These are phyloP conservation scores for Aspidoscelis tigris DNA, from an alignment of 2,113 vertebrate genomes.

Conservation along the genomic window DNA sequence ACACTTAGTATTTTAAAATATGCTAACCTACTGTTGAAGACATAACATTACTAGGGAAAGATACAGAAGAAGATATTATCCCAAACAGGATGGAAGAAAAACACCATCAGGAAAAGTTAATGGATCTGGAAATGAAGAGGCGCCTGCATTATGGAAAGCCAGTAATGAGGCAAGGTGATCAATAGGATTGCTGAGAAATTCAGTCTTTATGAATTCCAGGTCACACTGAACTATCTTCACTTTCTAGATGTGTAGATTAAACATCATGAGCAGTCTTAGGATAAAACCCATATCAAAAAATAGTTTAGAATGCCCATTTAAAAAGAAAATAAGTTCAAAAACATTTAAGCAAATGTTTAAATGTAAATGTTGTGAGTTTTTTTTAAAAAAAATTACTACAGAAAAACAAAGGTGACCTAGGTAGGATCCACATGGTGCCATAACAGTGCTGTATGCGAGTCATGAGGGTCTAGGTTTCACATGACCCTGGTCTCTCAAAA, in stretches of 20 bases:
- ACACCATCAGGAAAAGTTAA: neutral
- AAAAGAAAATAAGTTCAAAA: neutral
- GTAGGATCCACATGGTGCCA: too few species aligned
- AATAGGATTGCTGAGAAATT: neutral
- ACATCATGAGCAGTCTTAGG: too few species aligned
- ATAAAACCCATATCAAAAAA: neutral
- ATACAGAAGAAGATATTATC: neutral
- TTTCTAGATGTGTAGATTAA: neutral
- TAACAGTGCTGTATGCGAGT: too few species aligned
- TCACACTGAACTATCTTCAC: neutral
- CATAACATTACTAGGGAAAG: neutral
- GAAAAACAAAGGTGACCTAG: neutral
- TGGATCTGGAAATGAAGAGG: neutral
- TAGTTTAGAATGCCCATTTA: neutral
- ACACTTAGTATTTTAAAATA: constrained; percentile 6
- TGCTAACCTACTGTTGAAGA: neutral
- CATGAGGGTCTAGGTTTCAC: too few species aligned
- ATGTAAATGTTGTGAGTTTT: neutral
- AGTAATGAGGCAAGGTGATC: neutral
- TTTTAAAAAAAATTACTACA: neutral
- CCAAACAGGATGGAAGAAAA: too few species aligned
- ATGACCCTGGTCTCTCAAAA: too few species aligned
- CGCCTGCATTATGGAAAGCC: neutral
- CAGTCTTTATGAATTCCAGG: neutral
- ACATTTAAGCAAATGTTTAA: neutral